phyloP scores from a whole-genome alignment of 2,888 invertebrate species.

The Phalera bucephala region DNA sequence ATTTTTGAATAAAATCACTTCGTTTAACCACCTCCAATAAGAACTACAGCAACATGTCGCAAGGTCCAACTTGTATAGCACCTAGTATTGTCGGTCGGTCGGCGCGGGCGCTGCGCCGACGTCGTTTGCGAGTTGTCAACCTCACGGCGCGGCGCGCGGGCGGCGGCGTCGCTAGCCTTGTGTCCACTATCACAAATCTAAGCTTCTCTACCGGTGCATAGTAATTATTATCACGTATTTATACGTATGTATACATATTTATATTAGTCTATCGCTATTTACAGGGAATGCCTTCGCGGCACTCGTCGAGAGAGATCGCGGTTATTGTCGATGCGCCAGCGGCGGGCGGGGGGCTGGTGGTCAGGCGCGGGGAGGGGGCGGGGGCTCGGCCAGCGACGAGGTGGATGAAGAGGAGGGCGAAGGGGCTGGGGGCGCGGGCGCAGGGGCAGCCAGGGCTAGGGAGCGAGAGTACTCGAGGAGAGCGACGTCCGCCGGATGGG shows the following conservation, averaged over 20 bases:
- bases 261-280: conserved; percentile 72
- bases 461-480: conserved; percentile 89
- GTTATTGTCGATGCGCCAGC: conserved; percentile 79
- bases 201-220: conserved; percentile 81
- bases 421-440: conserved; percentile 75
- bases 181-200: conserved; percentile 80
- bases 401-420: conserved; percentile 85
- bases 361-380: conserved; percentile 79
- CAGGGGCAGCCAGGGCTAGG: conserved; percentile 63
- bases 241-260: conserved; percentile 77
- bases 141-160: conserved; percentile 50
- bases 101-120: conserved; percentile 55
- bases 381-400: conserved; percentile 84
- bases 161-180: conserved; percentile 40
- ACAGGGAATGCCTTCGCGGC: conserved; percentile 67
- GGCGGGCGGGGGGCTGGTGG: conserved; percentile 82
- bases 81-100: conserved; percentile 82
- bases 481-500: conserved; percentile 84
- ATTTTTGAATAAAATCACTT: conserved; percentile 71
- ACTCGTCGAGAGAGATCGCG: conserved; percentile 60
- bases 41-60: conserved; percentile 72
- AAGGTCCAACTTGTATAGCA: conserved; percentile 78
- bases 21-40: conserved; percentile 65
- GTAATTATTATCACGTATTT: conserved; percentile 77
- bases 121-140: conserved; percentile 67